Evolutionary conservation across 2,797 vertebrate species (phyloP), one percentile per base, ranked within the genome.

Genomic region (Micrastur ruficollis): DNA sequence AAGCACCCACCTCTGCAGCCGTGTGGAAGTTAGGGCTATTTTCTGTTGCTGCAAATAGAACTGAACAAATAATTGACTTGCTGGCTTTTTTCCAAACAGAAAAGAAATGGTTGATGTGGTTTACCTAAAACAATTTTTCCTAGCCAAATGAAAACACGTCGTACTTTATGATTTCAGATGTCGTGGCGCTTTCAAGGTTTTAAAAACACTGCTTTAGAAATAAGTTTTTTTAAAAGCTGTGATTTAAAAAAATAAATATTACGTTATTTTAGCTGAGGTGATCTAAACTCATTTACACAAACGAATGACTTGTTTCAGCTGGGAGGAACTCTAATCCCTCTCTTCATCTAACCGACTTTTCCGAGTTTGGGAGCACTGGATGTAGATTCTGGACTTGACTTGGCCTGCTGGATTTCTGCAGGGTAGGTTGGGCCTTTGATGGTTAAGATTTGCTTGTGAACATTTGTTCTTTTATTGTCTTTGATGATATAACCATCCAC

Each of bases 401-500:
- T 63, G 58, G 44, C 53, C 65, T 73, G 8, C 52, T 82, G 73
- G 32, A 72, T 83, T 62, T 91, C 75, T 86, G 65, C 47, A 76
- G 65, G 73, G n/a, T 49, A 86, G 23, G 42, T 12, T 71, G 72
- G 58, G 67, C 59, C 38, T 95, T 83, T 91, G 61, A 56, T 50
- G 20, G 70, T 76, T 96, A 10, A 5, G 42, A 89, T 95, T 89
- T 93, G 68, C 50, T 81, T 90, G 58, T 62, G 94, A 97, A 90
- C 72, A 86, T 96, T 93, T 97, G 86, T 96, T 95, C 74, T 88
- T 95, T 95, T 94, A 94, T 94, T 97, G 90, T 93, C 88, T 96
- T 90, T 94, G 94, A 93, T 97, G 96, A 96, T 96, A 96, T 93
- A 97, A 97, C 86, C 73, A 76, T 82, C 88, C 81, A 81, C 70